These are phyloP conservation scores for Halcyon chelicuti DNA, from an alignment of 2,797 vertebrate species.

Conservation along the genomic window DNA sequence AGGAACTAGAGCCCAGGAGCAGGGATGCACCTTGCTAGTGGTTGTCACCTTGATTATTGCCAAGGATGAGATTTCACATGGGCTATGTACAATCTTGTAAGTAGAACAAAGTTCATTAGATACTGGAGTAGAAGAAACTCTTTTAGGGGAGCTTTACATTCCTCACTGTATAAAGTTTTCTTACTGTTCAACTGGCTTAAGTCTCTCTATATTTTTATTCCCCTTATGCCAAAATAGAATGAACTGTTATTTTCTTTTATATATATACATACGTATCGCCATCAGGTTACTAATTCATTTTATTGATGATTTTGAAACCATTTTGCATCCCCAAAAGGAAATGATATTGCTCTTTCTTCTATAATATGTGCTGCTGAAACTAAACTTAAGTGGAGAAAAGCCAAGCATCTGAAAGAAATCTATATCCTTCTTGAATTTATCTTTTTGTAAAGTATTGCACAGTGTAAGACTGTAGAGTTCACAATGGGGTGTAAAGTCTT, in stretches of 20 bases:
- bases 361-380: neutral
- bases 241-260: constrained; percentile 15
- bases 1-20: neutral
- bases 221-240: neutral
- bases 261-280: neutral
- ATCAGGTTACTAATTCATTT: neutral
- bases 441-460: neutral
- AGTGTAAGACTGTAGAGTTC: neutral
- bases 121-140: neutral
- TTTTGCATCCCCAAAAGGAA: constrained; percentile 11
- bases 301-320: neutral
- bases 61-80: constrained; percentile 4
- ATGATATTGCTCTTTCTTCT: neutral
- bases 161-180: neutral
- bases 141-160: neutral
- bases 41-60: neutral
- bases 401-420: neutral
- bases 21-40: neutral
- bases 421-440: neutral
- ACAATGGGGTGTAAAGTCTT: neutral
- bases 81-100: neutral
- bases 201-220: neutral
- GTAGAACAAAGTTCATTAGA: neutral
- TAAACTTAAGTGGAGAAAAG: constrained; percentile 33
- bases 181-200: neutral